Evolutionary conservation across 2,797 vertebrate genomes (phyloP), one percentile per base, ranked within the genome.

Genomic region (Myotis daubentonii): DNA sequence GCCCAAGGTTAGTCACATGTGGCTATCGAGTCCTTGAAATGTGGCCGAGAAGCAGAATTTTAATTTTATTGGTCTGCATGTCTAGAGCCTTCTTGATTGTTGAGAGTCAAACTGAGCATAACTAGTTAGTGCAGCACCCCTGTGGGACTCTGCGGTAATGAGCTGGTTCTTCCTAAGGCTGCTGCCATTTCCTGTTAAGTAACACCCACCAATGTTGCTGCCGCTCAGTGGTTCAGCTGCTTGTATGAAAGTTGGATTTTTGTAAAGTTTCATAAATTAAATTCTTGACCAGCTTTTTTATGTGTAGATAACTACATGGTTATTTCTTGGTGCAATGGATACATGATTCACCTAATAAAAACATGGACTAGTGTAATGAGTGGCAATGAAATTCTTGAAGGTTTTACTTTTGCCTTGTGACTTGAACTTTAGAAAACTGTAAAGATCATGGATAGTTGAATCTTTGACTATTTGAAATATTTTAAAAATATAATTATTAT

Each of bases 381-480:
- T 41, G 25, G 79, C 72, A 71, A 33, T 76, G 72, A 75, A 68
- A 19, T 74, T 79, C 71, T 83, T 72, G 44, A 28, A 85, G 51
- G 55, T 71, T 89, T 82, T 91, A 60, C 68, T 89, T n/a, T 55
- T 55, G 82, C 36, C 25, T 90, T 81, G 30, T 95, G 71, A 87
- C 65, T 87, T 94, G 23, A 84, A 38, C 72, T 91, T 84, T 53
- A 68, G 51, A 75, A 89, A 91, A 65, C 44, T 65, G 0, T 60
- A 28, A 80, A 41, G 66, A 91, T 25, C 53, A 28, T 41, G 62
- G 70, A 65, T 83, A 72, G 55, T 71, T 65, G 53, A 53, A 55
- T 87, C 12, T 85, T 84, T 76, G 25, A 84, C 19, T 79, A 68
- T 83, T 82, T 78, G 51, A 82, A 74, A 60, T 78, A 4, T 28